Conservation (phyloP, 2,888 invertebrate species). For the Spialia ferax region DNA sequence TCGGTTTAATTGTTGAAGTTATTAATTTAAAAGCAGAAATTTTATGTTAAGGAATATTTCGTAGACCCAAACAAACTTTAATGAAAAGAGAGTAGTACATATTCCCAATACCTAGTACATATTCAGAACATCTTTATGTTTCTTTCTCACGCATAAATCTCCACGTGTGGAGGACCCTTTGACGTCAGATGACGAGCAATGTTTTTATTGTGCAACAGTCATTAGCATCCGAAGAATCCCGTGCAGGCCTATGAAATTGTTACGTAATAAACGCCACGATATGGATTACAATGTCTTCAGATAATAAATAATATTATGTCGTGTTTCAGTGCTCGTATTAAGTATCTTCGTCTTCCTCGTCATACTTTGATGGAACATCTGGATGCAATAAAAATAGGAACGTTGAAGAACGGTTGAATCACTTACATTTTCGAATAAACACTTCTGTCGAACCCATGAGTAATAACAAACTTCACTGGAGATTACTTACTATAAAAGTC, state of each 20-base stretch:
- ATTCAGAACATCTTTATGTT: conserved; percentile 14
- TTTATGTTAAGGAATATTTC: too few species aligned
- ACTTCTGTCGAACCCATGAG: conserved; percentile 14
- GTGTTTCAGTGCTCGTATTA: conserved; percentile 15
- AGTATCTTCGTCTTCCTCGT: conserved; percentile 23
- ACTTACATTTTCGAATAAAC: conserved; percentile 13
- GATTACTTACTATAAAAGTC: conserved; percentile 44
- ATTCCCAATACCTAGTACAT: too few species aligned
- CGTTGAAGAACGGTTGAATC: conserved; percentile 17
- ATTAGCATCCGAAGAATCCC: conserved; percentile 19
- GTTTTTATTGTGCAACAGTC: conserved; percentile 33
- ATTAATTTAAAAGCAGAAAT: too few species aligned
- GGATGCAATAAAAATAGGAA: conserved; percentile 22
- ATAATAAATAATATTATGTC: conserved; percentile 24
- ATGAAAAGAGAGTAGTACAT: too few species aligned
- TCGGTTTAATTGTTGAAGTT: too few species aligned
- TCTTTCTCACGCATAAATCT: conserved; percentile 48
- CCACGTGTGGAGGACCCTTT: conserved; percentile 39
- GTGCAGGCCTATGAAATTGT: conserved; percentile 24
- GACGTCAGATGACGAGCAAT: conserved; percentile 21
- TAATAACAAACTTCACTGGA: conserved; percentile 36
- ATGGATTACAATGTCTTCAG: conserved; percentile 21
- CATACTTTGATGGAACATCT: conserved; percentile 18
- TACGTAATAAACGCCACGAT: conserved; percentile 26
- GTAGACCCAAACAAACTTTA: too few species aligned